phyloP scores from a whole-genome alignment of 1,140 invertebrate species.

The Meloidogyne exigua region DNA sequence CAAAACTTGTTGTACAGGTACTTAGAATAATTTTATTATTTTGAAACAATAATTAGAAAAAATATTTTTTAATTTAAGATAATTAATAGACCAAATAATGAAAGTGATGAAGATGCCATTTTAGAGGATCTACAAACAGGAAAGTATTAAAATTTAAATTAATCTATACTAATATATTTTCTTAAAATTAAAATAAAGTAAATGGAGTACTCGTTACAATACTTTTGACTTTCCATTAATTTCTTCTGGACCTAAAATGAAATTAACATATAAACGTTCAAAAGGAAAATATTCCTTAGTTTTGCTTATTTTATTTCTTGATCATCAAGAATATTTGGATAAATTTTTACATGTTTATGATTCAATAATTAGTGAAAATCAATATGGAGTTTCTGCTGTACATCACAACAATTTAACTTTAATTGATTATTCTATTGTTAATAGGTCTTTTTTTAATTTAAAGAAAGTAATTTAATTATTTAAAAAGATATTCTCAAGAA shows the following conservation, averaged over 20 bases:
- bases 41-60: too few species aligned
- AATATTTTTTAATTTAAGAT: slow-evolving; percentile 46
- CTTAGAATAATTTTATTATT: too few species aligned
- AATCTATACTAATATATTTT: too few species aligned
- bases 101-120: slow-evolving; percentile 60
- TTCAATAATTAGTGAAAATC: slow-evolving; percentile 53
- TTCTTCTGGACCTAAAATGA: slow-evolving; percentile 78
- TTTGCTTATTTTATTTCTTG: slow-evolving; percentile 58
- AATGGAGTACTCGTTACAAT: slow-evolving; percentile 74
- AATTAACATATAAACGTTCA: slow-evolving; percentile 80
- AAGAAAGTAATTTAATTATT: neutral
- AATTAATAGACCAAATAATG: slow-evolving; percentile 57
- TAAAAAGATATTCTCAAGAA: slow-evolving; percentile 51
- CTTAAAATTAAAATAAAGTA: slow-evolving; percentile 6
- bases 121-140: slow-evolving; percentile 48
- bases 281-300: slow-evolving; percentile 54
- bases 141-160: slow-evolving; percentile 26
- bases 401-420: slow-evolving; percentile 60
- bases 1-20: slow-evolving; percentile 57
- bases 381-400: slow-evolving; percentile 61
- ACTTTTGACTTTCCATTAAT: slow-evolving; percentile 81
- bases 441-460: slow-evolving; percentile 25
- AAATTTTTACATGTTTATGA: slow-evolving; percentile 47
- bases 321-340: slow-evolving; percentile 62
- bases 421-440: slow-evolving; percentile 53